phyloP scores from a whole-genome alignment of 2,888 invertebrate genomes.

The Coelogynopora nodosa region DNA sequence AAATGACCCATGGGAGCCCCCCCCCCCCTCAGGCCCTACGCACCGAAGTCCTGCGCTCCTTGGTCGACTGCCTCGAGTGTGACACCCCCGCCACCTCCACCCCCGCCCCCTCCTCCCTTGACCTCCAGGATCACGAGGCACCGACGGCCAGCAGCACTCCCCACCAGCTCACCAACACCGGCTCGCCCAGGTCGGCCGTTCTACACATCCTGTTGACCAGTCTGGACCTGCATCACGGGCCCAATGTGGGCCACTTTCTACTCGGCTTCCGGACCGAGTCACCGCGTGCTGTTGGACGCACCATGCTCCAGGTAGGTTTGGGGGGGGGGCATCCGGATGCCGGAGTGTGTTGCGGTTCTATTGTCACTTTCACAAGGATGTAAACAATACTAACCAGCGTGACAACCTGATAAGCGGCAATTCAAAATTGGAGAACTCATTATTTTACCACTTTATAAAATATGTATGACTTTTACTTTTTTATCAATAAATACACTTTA shows the following conservation, averaged over 20 bases:
- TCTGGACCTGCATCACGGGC: conserved; percentile 70
- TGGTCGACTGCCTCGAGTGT: conserved; percentile 15
- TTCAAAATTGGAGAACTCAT: no score
- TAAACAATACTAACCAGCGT: no score
- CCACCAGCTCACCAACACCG: background rate
- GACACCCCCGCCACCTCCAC: background rate
- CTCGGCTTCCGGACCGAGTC: conserved; percentile 75
- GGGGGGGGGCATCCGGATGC: no score
- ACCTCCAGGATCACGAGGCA: background rate
- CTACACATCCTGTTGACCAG: conserved; percentile 74
- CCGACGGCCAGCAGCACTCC: background rate
- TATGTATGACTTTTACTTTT: no score
- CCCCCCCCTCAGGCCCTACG: background rate
- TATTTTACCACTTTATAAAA: no score
- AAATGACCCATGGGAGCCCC: no score
- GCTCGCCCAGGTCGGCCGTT: conserved; percentile 60
- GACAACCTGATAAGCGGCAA: no score
- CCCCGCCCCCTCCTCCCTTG: background rate
- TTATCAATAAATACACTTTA: no score
- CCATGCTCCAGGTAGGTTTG: conserved; percentile 75
- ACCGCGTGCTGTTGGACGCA: conserved; percentile 71
- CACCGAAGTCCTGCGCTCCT: background rate
- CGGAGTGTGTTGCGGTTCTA: no score
- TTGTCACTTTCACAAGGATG: no score
- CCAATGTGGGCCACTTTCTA: conserved; percentile 81